Evolutionary conservation across 1,140 invertebrate genomes (phyloP).

Genomic region (Venturia canescens): DNA sequence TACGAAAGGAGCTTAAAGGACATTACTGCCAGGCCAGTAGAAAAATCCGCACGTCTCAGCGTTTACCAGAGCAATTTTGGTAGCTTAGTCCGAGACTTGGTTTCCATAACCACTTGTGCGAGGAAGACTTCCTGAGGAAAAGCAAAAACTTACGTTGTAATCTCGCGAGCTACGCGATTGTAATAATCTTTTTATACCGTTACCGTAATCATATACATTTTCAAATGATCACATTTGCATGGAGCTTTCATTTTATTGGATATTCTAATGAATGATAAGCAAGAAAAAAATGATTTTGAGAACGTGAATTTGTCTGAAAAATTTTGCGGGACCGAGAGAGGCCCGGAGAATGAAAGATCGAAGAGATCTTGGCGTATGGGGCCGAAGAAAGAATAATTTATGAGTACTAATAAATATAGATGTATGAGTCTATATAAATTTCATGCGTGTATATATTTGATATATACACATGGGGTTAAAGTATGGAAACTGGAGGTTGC

Average conservation of each 20-base stretch:
- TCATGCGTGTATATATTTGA: background rate
- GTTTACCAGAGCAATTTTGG: conserved; percentile 45
- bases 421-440: background rate
- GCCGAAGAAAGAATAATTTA: background rate
- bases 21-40: conserved; percentile 35
- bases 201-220: background rate
- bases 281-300: background rate
- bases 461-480: background rate
- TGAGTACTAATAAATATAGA: background rate
- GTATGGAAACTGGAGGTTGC: conserved; percentile 23
- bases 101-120: conserved; percentile 40
- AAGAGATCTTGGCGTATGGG: background rate
- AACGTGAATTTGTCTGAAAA: background rate
- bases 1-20: background rate
- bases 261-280: background rate
- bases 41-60: conserved; percentile 45
- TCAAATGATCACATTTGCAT: too few relatives aligned
- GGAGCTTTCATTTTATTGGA: background rate
- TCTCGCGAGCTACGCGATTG: background rate
- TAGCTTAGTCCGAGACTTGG: conserved; percentile 35
- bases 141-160: background rate
- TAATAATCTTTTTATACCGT: background rate
- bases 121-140: background rate
- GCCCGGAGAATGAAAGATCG: background rate
- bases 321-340: background rate